Percentiles rank a stretch among this genome's conserved stretches.
These are phyloP conservation scores for Oryzias woworae DNA, from an alignment of 2,113 vertebrate species.

Conservation along the genomic window DNA sequence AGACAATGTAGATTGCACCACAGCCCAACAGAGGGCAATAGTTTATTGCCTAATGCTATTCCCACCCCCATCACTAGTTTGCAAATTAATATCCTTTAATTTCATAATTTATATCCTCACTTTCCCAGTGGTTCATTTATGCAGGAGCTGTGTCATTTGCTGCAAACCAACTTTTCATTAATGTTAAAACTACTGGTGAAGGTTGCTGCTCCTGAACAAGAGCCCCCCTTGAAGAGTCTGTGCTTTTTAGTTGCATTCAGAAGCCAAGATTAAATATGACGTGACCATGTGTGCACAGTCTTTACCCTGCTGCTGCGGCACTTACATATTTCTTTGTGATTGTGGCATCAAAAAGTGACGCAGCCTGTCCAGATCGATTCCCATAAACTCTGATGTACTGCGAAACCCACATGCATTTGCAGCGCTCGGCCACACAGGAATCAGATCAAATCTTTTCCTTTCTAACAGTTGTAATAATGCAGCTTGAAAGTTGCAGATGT, in stretches of 20 bases:
- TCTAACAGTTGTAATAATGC: constrained; percentile 11
- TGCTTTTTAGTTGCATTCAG: constrained; percentile 18
- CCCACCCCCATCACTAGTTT: constrained; percentile 35
- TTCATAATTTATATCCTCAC: constrained; percentile 15
- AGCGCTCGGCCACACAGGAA: constrained; percentile 5
- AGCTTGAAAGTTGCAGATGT: constrained; percentile 25
- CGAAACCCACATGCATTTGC: background rate
- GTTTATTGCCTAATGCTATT: constrained; percentile 73
- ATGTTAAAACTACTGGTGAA: constrained; percentile 24
- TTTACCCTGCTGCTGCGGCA: constrained; percentile 18
- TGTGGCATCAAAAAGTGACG: constrained; percentile 11
- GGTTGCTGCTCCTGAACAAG: constrained; percentile 19
- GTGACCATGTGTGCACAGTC: constrained; percentile 5
- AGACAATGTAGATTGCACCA: constrained; percentile 64
- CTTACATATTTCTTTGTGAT: constrained; percentile 5
- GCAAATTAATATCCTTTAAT: constrained; percentile 42
- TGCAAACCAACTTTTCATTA: constrained; percentile 22
- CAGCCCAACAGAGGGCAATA: constrained; percentile 82
- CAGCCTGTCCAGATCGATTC: constrained; percentile 3
- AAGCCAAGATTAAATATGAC: constrained; percentile 19
- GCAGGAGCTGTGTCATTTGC: constrained; percentile 16
- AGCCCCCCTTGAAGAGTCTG: constrained; percentile 22
- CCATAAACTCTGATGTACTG: background rate
- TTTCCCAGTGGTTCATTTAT: constrained; percentile 19
- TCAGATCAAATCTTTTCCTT: constrained; percentile 17